A percentile compares a stretch with the other conserved stretches of the same genome.
Evolutionary conservation across 1,140 invertebrate genomes (phyloP).

Genomic region (Meloidogyne floridensis): DNA sequence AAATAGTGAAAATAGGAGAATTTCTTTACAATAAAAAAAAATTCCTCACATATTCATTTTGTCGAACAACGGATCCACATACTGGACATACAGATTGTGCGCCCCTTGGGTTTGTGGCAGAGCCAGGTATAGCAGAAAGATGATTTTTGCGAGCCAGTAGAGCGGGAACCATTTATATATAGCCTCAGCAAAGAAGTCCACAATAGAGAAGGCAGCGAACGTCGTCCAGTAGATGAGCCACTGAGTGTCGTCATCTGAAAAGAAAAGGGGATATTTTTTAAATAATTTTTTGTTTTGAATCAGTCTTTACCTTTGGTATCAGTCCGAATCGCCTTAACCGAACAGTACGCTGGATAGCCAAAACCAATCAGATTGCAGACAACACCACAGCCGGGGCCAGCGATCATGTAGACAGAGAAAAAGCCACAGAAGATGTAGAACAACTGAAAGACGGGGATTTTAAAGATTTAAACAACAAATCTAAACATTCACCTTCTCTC

Average conservation of each 20-base stretch:
- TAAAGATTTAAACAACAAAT: not conserved
- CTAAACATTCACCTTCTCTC: not conserved
- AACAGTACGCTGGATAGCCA: constrained; percentile 89
- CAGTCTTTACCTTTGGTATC: not conserved
- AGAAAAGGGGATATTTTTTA: not conserved
- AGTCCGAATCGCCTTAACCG: constrained; percentile 46
- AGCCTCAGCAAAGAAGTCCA: constrained; percentile 11
- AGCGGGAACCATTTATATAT: not conserved
- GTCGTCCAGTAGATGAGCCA: constrained; percentile 23
- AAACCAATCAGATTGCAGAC: constrained; percentile 92
- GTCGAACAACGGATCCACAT: constrained; percentile 20
- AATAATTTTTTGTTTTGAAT: not conserved
- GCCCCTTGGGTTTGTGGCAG: constrained; percentile 13
- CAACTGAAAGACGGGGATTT: not conserved
- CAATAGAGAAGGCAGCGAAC: constrained; percentile 11
- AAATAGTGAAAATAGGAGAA: not conserved
- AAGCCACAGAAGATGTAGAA: not conserved
- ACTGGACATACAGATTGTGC: constrained; percentile 12
- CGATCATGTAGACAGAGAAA: constrained; percentile 78
- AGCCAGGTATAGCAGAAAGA: constrained; percentile 10
- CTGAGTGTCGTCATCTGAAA: constrained; percentile 26
- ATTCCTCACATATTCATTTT: not conserved
- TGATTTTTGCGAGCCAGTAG: constrained; percentile 2
- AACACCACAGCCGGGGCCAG: constrained; percentile 88
- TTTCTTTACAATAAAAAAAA: not conserved